phyloP scores from a whole-genome alignment of 2,888 invertebrate genomes.

The Tetranychus truncatus region DNA sequence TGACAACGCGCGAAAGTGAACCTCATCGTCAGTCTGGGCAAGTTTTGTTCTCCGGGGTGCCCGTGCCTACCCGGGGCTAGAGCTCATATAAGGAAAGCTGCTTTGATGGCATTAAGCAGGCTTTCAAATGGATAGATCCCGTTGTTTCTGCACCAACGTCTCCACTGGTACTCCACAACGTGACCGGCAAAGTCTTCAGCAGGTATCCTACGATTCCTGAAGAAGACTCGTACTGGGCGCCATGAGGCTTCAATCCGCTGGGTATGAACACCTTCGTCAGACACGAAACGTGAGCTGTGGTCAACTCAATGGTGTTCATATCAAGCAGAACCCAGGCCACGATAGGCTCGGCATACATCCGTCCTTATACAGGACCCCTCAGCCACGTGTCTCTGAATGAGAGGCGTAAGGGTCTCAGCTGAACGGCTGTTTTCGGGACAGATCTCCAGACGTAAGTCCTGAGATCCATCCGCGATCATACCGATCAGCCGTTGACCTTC shows the following conservation, averaged over 20 bases:
- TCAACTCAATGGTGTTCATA: no score
- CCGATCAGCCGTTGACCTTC: constrained; percentile 2
- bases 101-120: no score
- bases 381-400: not conserved
- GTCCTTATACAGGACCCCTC: no score
- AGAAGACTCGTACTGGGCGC: not conserved
- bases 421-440: not conserved
- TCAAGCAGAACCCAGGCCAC: no score
- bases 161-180: not conserved
- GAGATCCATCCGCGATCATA: not conserved
- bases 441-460: not conserved
- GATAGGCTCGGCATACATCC: no score
- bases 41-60: no score
- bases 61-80: no score
- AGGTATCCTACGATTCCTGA: not conserved
- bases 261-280: constrained; percentile 8
- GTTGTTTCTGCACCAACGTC: not conserved
- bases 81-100: no score
- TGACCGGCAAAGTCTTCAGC: not conserved
- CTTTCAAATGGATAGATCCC: no score
- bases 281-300: not conserved
- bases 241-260: not conserved
- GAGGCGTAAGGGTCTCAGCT: not conserved
- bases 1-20: no score
- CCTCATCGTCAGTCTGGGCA: no score